phyloP scores from a whole-genome alignment of 2,113 vertebrate species.

The Rhinolophus ferrumequinum region DNA sequence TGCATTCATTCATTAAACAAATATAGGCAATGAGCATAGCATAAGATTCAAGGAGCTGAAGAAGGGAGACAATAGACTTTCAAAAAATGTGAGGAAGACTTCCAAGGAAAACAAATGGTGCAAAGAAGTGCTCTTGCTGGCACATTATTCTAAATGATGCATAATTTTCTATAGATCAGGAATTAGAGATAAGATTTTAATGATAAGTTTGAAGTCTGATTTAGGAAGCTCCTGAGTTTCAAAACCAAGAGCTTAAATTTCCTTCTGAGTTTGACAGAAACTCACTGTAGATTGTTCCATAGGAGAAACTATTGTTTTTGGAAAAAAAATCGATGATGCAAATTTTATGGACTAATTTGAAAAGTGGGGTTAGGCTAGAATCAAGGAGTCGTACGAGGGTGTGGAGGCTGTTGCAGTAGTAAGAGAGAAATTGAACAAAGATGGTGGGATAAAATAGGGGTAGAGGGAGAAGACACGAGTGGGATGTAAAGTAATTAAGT shows the following conservation, averaged over 20 bases:
- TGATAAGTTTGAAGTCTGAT: neutral
- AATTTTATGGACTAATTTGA: neutral
- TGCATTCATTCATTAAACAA: neutral
- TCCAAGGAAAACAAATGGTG: neutral
- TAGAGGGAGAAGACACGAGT: neutral
- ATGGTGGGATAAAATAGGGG: neutral
- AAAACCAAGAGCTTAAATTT: neutral
- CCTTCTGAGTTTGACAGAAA: neutral
- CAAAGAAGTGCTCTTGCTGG: neutral
- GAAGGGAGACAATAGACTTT: neutral
- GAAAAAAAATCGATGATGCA: neutral
- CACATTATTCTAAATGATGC: neutral
- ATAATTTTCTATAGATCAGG: neutral
- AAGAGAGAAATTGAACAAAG: neutral
- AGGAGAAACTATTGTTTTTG: neutral
- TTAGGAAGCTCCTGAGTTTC: neutral
- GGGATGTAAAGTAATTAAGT: neutral
- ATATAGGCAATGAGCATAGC: neutral
- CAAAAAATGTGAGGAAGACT: neutral
- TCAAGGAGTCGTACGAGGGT: neutral
- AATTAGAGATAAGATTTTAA: neutral
- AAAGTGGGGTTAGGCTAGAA: neutral
- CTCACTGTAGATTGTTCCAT: neutral
- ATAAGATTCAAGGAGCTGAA: conserved; percentile 6
- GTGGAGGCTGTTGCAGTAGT: neutral